Conservation (phyloP, 1,140 invertebrate genomes). For the Geopemphigus sp. region DNA sequence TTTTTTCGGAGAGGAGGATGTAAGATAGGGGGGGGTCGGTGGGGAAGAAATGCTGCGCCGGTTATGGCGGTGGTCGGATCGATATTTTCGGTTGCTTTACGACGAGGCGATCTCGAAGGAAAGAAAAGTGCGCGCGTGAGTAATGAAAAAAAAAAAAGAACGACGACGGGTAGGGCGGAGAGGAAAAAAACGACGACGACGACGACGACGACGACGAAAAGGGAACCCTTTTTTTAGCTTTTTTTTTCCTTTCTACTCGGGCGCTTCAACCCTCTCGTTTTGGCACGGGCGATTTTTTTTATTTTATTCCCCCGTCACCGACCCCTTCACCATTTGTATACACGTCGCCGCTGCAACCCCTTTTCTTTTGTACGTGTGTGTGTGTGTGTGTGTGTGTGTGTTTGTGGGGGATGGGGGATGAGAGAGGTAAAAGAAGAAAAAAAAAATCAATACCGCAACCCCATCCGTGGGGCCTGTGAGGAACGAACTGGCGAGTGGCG, state of each 20-base stretch:
- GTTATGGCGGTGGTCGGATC: background rate
- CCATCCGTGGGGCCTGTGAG: background rate
- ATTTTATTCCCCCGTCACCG: no score
- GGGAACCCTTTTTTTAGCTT: constrained; percentile 21
- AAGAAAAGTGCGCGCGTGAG: background rate
- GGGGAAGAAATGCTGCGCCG: background rate
- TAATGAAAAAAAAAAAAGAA: constrained; percentile 23
- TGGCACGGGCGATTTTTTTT: constrained; percentile 29
- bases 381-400: no score
- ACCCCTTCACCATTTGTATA: no score
- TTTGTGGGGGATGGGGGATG: no score
- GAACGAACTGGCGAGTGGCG: no score
- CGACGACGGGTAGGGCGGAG: no score
- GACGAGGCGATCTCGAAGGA: constrained; percentile 23
- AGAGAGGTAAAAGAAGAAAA: background rate
- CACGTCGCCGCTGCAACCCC: constrained; percentile 7
- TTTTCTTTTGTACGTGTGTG: constrained; percentile 26
- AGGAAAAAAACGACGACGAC: no score
- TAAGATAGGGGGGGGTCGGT: background rate
- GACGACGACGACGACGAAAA: constrained; percentile 12
- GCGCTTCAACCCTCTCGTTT: constrained; percentile 35
- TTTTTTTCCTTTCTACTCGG: background rate
- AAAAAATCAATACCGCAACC: constrained; percentile 37
- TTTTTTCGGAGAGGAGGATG: background rate
- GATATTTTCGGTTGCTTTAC: constrained; percentile 35